Percentiles rank a stretch among this genome's conserved stretches.
These are phyloP conservation scores for Baccha elongata DNA, from an alignment of 2,888 invertebrate genomes.

Conservation along the genomic window DNA sequence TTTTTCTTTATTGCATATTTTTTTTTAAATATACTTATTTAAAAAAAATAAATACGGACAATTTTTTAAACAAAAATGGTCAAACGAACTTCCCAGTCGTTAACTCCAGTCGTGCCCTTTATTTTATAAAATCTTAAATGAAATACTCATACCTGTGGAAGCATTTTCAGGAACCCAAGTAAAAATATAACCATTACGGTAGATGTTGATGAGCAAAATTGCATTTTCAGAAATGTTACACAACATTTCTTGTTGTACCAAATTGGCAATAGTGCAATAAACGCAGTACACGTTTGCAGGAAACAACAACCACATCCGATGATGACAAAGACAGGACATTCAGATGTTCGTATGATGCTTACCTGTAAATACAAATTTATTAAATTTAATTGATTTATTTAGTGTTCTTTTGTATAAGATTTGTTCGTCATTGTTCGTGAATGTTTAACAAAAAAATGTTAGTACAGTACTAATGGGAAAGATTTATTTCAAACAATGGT, in stretches of 20 bases:
- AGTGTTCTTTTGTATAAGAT: no score
- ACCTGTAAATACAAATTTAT: constrained; percentile 75
- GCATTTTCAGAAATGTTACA: constrained; percentile 86
- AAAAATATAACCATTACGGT: constrained; percentile 87
- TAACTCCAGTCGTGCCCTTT: no score
- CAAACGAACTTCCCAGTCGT: no score
- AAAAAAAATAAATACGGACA: no score
- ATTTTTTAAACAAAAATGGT: no score
- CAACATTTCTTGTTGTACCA: constrained; percentile 83
- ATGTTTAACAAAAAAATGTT: no score
- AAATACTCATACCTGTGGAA: constrained; percentile 83
- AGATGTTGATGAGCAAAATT: constrained; percentile 87
- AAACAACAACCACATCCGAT: constrained; percentile 82
- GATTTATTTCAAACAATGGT: no score
- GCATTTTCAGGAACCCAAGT: constrained; percentile 83
- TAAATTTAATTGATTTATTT: no score
- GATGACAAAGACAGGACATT: constrained; percentile 81
- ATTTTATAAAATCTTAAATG: background rate
- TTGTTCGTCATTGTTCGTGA: no score
- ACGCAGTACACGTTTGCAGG: constrained; percentile 81
- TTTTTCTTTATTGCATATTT: no score
- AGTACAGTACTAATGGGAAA: no score
- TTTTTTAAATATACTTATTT: no score
- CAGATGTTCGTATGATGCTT: constrained; percentile 75
- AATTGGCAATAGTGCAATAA: constrained; percentile 81